phyloP scores from a whole-genome alignment of 2,113 vertebrate genomes.

The Empidonax alnorum region DNA sequence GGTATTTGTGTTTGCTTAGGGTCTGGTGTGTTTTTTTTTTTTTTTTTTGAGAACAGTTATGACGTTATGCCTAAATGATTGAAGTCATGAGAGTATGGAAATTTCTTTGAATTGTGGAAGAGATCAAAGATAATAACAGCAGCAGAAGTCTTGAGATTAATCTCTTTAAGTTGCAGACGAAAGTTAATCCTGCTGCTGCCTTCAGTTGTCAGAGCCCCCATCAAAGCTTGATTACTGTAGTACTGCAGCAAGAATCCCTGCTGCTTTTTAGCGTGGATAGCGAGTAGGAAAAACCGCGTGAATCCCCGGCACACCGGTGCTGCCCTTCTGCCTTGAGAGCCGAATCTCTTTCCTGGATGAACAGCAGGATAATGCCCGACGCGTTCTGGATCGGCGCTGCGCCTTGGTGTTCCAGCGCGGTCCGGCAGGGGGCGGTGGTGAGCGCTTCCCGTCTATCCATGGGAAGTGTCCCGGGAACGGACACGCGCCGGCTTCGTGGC shows the following conservation, averaged over 20 bases:
- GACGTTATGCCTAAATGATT: neutral
- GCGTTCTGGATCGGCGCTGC: neutral
- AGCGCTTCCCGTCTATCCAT: neutral
- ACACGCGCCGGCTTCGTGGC: neutral
- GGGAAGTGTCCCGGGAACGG: too few relatives aligned
- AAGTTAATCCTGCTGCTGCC: neutral
- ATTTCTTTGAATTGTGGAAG: neutral
- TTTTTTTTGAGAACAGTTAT: neutral
- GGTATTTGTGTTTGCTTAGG: neutral
- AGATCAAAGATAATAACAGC: neutral
- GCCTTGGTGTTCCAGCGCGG: neutral
- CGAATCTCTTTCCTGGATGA: neutral
- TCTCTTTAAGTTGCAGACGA: neutral
- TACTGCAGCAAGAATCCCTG: neutral
- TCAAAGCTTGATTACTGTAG: neutral
- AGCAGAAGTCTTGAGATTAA: neutral
- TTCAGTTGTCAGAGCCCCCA: neutral
- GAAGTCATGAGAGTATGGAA: neutral
- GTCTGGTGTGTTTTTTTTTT: too few relatives aligned
- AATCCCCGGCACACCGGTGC: neutral
- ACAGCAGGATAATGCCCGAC: neutral
- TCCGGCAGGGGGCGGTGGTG: neutral
- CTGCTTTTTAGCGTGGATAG: accelerated
- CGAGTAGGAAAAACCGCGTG: neutral
- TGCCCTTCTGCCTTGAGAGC: neutral